These are phyloP conservation scores for Sebastes vulpes DNA, from an alignment of 2,797 vertebrate species.

Conservation along the genomic window DNA sequence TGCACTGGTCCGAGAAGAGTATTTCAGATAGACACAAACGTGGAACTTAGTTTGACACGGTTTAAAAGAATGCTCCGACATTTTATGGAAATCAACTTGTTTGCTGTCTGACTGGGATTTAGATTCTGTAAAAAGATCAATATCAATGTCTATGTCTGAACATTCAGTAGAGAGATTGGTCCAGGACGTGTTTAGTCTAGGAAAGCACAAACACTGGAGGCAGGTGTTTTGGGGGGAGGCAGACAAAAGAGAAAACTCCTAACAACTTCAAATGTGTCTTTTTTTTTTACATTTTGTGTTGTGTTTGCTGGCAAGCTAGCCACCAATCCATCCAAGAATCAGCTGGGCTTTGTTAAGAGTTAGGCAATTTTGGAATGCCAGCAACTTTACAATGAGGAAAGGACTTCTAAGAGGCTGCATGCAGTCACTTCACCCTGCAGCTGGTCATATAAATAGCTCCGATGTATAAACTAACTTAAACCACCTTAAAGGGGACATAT, in stretches of 20 bases:
- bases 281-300: not conserved
- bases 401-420: not conserved
- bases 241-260: not conserved
- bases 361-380: not conserved
- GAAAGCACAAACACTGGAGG: not conserved
- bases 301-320: not conserved
- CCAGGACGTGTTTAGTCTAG: not conserved
- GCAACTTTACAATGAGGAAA: not conserved
- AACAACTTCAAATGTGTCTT: not conserved
- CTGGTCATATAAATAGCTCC: not conserved
- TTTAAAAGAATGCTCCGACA: slow-evolving; percentile 24
- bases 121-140: not conserved
- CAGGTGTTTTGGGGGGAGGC: not conserved
- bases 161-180: not conserved
- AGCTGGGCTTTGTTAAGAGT: not conserved
- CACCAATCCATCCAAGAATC: not conserved
- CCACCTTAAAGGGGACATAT: not conserved
- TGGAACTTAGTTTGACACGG: slow-evolving; percentile 28
- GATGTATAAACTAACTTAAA: not conserved
- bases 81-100: slow-evolving; percentile 4
- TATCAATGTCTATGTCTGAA: slow-evolving; percentile 2
- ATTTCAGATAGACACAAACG: slow-evolving; percentile 28
- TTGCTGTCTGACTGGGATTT: slow-evolving; percentile 13
- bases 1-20: slow-evolving; percentile 24
- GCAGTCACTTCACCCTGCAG: not conserved